Percentiles rank a stretch among this genome's conserved stretches.
These are phyloP conservation scores for Pteropus alecto DNA, from an alignment of 2,113 vertebrate genomes.

Conservation along the genomic window DNA sequence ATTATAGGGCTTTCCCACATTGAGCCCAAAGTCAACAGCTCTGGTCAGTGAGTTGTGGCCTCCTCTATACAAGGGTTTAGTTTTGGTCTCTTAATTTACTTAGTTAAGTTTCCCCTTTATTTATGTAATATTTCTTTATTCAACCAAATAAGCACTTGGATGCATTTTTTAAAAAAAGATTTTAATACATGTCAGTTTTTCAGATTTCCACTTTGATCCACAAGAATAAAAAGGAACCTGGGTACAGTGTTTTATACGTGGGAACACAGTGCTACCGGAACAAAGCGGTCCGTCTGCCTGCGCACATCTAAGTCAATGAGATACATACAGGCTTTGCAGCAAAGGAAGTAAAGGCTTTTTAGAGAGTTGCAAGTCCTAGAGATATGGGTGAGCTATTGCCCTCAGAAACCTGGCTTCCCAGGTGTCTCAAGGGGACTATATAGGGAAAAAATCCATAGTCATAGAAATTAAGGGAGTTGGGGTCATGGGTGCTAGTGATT, in stretches of 20 bases:
- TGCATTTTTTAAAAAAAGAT: neutral
- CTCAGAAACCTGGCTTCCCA: no score
- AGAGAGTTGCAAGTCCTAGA: no score
- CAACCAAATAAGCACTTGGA: neutral
- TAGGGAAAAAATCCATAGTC: no score
- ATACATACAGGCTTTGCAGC: no score
- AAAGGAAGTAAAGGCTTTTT: no score
- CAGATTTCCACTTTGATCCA: neutral
- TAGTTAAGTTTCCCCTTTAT: neutral
- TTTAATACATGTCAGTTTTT: neutral
- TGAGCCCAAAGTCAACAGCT: neutral
- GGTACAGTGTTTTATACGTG: neutral
- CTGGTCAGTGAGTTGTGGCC: neutral
- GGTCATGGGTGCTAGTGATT: no score
- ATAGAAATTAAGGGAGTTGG: no score
- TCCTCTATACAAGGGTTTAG: neutral
- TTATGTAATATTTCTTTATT: neutral
- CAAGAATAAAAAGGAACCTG: neutral
- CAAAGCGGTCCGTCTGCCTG: no score
- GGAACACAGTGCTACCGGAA: neutral
- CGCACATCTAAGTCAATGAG: no score
- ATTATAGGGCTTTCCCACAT: neutral
- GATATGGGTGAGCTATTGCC: no score
- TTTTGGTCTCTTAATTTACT: neutral
- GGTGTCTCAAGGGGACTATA: no score